A percentile compares a stretch with the other conserved stretches of the same genome.
phyloP scores from a whole-genome alignment of 2,888 invertebrate species.

The Pharmacophagus antenor region DNA sequence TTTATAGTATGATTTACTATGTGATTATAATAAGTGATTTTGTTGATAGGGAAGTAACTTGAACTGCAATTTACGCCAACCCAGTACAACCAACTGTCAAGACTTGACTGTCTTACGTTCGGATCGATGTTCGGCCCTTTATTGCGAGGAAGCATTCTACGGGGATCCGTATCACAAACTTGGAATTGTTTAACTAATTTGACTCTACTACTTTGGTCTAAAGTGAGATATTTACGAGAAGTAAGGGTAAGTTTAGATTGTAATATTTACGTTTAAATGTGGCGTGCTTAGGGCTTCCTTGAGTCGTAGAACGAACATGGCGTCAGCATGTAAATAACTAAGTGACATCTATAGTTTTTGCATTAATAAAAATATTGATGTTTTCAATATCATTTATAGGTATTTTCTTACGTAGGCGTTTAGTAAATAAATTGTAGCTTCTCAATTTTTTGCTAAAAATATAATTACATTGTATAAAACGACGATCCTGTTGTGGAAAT shows the following conservation, averaged over 20 bases:
- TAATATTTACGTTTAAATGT: constrained; percentile 42
- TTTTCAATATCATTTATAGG: constrained; percentile 33
- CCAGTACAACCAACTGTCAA: constrained; percentile 60
- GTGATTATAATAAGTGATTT: constrained; percentile 24
- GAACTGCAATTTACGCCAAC: constrained; percentile 43
- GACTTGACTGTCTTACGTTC: constrained; percentile 69
- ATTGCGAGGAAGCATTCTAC: constrained; percentile 83
- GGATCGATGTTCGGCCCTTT: constrained; percentile 86
- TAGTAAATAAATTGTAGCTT: constrained; percentile 9
- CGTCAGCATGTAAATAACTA: constrained; percentile 77
- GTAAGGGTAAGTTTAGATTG: constrained; percentile 69
- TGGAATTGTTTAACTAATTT: constrained; percentile 84
- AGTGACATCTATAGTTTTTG: constrained; percentile 54
- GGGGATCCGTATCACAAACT: constrained; percentile 85
- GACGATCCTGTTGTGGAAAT: constrained; percentile 38
- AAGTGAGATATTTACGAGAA: constrained; percentile 78
- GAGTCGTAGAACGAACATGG: constrained; percentile 74
- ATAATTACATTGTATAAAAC: constrained; percentile 26
- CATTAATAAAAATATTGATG: constrained; percentile 39
- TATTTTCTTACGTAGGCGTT: constrained; percentile 16
- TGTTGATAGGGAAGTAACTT: constrained; percentile 36
- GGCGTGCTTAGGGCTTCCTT: constrained; percentile 63
- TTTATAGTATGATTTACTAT: not conserved
- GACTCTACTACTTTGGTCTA: constrained; percentile 82
- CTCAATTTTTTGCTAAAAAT: not conserved